Evolutionary conservation across 2,888 invertebrate species (phyloP), one percentile per base, ranked within the genome.

Genomic region (Drosophila mulleri): DNA sequence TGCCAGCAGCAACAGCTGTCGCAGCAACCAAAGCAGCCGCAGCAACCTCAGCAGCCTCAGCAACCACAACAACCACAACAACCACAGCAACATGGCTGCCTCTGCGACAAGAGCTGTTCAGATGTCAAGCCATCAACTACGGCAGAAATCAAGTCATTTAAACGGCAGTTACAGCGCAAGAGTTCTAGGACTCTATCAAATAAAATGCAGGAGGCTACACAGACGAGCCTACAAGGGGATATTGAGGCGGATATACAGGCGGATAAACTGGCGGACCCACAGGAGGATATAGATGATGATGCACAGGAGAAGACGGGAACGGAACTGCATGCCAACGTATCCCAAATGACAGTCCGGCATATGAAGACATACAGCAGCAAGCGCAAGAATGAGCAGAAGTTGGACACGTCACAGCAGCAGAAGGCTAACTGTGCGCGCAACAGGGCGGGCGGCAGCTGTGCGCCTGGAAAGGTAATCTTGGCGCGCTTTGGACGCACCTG

Each of bases 401-500:
- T 11, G 23, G 11, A 3, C 23, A n/a, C 4, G 18, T 37, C 42
- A 1, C 18, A 37, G 16, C 23, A 23, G n/a, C 23, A 23, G n/a
- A 12, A 41, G 23, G 23, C 3, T 3, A 8, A 23, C 14, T 2
- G 12, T 23, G 20, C 14, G 26, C 39, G 7, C 2, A 7, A 14
- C 44, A 58, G 48, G 23, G n/a, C 57, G 2, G 39, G 41, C 37
- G 11, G 16, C 6, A 5, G 14, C 29, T 14, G 44, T 47, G 56
- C 1, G 18, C 45, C 11, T 2, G 56, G 48, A 0, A 62, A 68
- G 39, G 16, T 67, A 18, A 76, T 53, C 32, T 52, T 80, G 50
- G 73, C 87, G 12, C 80, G 82, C 5, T 83, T 69, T 18, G 89
- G 84, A 47, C 70, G 72, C 48, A 75, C 72, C 56, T 83, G 78